A percentile compares a stretch with the other conserved stretches of the same genome.
Evolutionary conservation across 2,113 vertebrate genomes (phyloP).

Genomic region (Scolopax mira): DNA sequence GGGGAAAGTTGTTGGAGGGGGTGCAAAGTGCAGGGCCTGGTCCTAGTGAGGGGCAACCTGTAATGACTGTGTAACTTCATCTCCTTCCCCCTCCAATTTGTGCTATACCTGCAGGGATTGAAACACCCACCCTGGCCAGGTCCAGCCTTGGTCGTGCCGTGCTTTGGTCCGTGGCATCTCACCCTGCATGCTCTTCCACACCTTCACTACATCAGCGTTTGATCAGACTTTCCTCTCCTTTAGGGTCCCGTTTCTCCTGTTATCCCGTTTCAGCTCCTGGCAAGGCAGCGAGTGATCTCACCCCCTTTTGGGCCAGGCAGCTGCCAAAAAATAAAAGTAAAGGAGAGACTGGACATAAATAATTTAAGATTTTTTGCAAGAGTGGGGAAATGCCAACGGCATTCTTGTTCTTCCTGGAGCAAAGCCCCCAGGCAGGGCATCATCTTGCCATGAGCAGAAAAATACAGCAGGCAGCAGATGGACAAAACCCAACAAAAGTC

Average conservation of each 20-base stretch:
- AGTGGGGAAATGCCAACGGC: not conserved
- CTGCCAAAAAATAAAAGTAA: not conserved
- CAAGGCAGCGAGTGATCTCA: constrained; percentile 3
- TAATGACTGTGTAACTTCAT: not conserved
- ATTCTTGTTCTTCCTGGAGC: not conserved
- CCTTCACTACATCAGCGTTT: not conserved
- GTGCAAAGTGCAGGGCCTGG: not conserved
- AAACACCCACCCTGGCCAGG: not conserved
- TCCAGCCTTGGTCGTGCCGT: fast-evolving
- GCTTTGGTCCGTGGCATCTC: not conserved
- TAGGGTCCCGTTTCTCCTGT: not conserved
- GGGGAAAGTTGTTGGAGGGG: not conserved
- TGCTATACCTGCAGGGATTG: not conserved
- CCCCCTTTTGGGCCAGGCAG: not conserved
- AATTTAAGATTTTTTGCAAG: not conserved
- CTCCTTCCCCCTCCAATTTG: not conserved
- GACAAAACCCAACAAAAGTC: not conserved
- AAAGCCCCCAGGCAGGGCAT: not conserved
- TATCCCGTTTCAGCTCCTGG: not conserved
- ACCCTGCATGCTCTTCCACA: fast-evolving
- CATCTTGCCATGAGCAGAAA: not conserved
- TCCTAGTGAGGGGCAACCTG: not conserved
- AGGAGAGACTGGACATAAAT: not conserved
- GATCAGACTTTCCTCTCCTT: not conserved
- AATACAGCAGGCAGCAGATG: not conserved